phyloP scores from a whole-genome alignment of 1,140 invertebrate genomes.

The Nilaparvata lugens region DNA sequence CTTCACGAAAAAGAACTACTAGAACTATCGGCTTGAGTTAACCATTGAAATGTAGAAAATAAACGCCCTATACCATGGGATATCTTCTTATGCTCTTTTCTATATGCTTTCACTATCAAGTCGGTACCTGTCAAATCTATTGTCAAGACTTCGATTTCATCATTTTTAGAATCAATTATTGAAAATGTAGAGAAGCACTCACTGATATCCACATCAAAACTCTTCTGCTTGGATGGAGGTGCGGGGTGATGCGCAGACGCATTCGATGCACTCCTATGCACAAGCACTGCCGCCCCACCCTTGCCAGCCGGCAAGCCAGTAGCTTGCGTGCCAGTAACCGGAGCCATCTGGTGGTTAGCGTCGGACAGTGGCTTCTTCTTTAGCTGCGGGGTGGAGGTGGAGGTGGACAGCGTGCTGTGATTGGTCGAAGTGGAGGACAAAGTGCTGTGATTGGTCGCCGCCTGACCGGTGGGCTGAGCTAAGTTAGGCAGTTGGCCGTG shows the following conservation, averaged over 20 bases:
- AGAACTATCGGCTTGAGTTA: too few species aligned
- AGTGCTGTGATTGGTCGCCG: constrained; percentile 1
- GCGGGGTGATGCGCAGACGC: constrained; percentile 18
- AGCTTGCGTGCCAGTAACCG: background rate
- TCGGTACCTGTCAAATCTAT: too few species aligned
- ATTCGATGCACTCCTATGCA: constrained; percentile 23
- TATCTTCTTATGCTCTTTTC: too few species aligned
- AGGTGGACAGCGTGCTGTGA: constrained; percentile 32
- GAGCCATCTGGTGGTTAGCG: constrained; percentile 17
- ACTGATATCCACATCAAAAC: constrained; percentile 32
- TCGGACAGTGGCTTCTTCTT: constrained; percentile 44
- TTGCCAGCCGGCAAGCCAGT: too few species aligned
- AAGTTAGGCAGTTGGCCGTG: constrained; percentile 24
- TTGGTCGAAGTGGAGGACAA: constrained; percentile 22
- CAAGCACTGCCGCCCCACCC: background rate
- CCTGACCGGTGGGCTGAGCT: background rate
- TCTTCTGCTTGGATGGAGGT: constrained; percentile 27
- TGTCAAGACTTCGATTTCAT: too few species aligned
- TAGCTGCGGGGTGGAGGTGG: constrained; percentile 43
- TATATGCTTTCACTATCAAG: too few species aligned
- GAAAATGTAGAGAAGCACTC: too few species aligned
- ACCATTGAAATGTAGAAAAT: too few species aligned
- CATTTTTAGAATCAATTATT: too few species aligned
- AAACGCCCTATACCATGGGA: too few species aligned
- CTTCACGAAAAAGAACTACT: too few species aligned